These are phyloP conservation scores for Scleropages formosus DNA, from an alignment of 2,797 vertebrate genomes.

Conservation along the genomic window DNA sequence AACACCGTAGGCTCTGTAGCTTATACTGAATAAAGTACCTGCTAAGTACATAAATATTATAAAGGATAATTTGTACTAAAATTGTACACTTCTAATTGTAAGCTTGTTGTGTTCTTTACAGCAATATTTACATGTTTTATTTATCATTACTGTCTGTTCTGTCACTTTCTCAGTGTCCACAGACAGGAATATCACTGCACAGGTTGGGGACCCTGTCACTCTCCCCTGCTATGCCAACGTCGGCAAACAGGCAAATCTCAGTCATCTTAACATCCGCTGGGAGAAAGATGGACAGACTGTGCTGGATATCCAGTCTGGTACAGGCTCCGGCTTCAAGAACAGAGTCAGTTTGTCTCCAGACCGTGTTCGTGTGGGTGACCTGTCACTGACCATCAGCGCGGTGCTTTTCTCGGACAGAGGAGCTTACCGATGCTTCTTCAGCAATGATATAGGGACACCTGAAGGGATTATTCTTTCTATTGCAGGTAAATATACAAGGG, in stretches of 20 bases:
- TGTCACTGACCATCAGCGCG: neutral
- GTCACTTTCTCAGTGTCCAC: no score
- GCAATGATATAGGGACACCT: neutral
- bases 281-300: neutral
- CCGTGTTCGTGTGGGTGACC: neutral
- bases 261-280: neutral
- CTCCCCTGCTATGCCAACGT: neutral
- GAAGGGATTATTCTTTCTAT: neutral
- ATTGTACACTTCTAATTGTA: no score
- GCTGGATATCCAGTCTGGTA: neutral
- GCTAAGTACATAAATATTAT: no score
- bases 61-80: no score
- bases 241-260: neutral
- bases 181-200: neutral
- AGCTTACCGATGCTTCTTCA: neutral
- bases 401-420: neutral
- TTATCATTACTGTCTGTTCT: no score
- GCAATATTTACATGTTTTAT: no score
- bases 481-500: constrained; percentile 12
- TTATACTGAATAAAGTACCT: no score
- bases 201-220: neutral
- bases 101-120: no score
- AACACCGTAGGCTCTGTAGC: no score
- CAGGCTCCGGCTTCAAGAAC: neutral
- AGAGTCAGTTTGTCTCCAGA: neutral